phyloP scores from a whole-genome alignment of 1,140 invertebrate species.

The Steinernema feltiae region DNA sequence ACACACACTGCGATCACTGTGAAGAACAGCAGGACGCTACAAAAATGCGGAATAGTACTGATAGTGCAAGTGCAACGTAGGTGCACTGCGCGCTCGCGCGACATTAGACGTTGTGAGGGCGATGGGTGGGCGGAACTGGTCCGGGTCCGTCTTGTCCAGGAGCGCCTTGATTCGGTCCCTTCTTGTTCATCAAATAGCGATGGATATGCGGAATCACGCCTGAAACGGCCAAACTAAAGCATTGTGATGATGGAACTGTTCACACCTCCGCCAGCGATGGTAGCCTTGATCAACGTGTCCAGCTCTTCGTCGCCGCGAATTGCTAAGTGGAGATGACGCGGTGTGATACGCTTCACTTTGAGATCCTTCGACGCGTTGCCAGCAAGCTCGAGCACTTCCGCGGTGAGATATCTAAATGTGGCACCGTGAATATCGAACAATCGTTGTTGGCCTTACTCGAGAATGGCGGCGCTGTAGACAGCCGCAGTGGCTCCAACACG shows the following conservation, averaged over 20 bases:
- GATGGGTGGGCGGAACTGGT: no score
- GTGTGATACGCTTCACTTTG: conserved; percentile 98
- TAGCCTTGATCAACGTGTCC: conserved; percentile 97
- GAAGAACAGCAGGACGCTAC: no score
- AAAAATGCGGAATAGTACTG: no score
- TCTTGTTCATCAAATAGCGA: conserved; percentile 43
- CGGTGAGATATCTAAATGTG: conserved; percentile 18
- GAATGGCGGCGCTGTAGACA: conserved; percentile 95
- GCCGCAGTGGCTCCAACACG: conserved; percentile 96
- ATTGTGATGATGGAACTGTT: not conserved
- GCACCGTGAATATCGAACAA: conserved; percentile 80
- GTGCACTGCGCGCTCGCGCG: no score
- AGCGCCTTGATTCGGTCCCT: conserved; percentile 8
- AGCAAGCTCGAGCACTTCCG: conserved; percentile 72
- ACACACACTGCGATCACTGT: no score
- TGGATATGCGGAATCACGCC: conserved; percentile 42
- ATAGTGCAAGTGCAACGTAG: no score
- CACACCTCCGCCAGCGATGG: conserved; percentile 96
- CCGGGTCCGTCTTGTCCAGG: not conserved
- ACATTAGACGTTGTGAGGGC: not conserved
- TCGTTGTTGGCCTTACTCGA: conserved; percentile 75
- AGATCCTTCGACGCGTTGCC: conserved; percentile 99
- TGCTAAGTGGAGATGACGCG: conserved; percentile 93
- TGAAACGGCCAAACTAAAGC: conserved; percentile 29
- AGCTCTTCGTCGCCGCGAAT: conserved; percentile 98